A percentile compares a stretch with the other conserved stretches of the same genome.
These are phyloP conservation scores for Anolis carolinensis DNA, from an alignment of 2,113 vertebrate genomes.

Conservation along the genomic window DNA sequence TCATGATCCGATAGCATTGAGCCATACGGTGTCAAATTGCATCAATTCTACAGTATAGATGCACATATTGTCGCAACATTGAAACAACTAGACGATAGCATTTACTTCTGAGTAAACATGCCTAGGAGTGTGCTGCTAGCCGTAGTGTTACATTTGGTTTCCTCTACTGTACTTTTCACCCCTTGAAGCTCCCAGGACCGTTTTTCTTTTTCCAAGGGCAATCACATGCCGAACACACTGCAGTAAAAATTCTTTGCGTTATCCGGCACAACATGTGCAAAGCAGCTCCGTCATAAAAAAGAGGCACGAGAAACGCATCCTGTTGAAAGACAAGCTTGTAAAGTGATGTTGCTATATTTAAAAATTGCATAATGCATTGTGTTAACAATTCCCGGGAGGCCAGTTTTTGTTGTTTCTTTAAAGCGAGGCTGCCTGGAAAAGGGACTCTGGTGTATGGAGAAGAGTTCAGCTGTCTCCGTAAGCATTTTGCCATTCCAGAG, in stretches of 20 bases:
- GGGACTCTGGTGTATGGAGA: neutral
- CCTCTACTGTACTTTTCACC: neutral
- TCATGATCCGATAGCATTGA: too few relatives aligned
- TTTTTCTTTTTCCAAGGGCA: neutral
- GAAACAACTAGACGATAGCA: too few relatives aligned
- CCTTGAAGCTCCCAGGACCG: neutral
- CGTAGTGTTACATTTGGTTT: neutral
- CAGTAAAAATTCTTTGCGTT: conserved; percentile 37
- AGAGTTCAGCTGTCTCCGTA: conserved; percentile 38
- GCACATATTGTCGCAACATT: too few relatives aligned
- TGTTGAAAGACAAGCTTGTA: conserved; percentile 50
- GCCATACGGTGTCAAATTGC: too few relatives aligned
- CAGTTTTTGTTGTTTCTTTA: conserved; percentile 34
- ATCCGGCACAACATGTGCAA: conserved; percentile 41
- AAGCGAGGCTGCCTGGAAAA: conserved; percentile 50
- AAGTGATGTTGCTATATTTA: conserved; percentile 35
- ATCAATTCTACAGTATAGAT: too few relatives aligned
- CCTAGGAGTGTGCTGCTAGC: neutral
- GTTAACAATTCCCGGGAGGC: conserved; percentile 44
- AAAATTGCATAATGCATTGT: conserved; percentile 34
- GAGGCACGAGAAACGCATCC: conserved; percentile 32
- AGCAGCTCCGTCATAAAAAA: conserved; percentile 16
- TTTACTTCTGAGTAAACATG: neutral
- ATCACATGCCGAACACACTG: neutral
- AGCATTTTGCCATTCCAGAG: conserved; percentile 44